Evolutionary conservation across 2,797 vertebrate species (phyloP).

Genomic region (Ctenosaura bakeri): DNA sequence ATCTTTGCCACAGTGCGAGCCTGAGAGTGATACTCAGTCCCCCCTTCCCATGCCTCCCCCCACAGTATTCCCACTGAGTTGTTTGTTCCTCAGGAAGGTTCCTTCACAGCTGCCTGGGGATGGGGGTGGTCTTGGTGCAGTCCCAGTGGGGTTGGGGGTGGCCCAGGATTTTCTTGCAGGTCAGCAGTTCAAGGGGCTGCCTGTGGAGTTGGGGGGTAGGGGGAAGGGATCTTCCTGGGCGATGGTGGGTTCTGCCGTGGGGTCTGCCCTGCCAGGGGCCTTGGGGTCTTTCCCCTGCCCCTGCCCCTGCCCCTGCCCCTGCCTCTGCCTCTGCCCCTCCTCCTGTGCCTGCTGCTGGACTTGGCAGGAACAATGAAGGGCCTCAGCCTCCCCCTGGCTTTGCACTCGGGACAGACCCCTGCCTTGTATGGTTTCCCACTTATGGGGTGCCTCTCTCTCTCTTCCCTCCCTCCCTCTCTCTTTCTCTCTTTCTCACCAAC

Average conservation of each 20-base stretch:
- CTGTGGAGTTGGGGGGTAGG: not conserved
- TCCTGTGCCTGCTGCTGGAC: too few relatives aligned
- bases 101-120: too few relatives aligned
- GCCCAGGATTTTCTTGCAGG: conserved; percentile 16
- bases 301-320: too few relatives aligned
- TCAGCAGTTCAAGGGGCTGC: conserved; percentile 1
- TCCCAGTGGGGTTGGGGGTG: not conserved
- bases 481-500: conserved; percentile 71
- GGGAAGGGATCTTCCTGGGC: not conserved
- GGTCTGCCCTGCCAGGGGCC: too few relatives aligned
- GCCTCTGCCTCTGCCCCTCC: too few relatives aligned
- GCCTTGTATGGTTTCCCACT: conserved; percentile 81
- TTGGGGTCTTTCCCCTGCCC: not conserved
- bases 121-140: not conserved
- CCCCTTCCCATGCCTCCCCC: too few relatives aligned
- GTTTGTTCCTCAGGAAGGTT: not conserved
- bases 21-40: too few relatives aligned
- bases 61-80: too few relatives aligned
- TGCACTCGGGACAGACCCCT: conserved; percentile 80
- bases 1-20: too few relatives aligned
- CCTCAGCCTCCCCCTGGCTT: conserved; percentile 5
- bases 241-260: too few relatives aligned
- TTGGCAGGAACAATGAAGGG: too few relatives aligned
- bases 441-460: conserved; percentile 25
- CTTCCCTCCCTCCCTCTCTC: not conserved